Evolutionary conservation across 1,140 invertebrate species (phyloP).

Genomic region (Homarus americanus): DNA sequence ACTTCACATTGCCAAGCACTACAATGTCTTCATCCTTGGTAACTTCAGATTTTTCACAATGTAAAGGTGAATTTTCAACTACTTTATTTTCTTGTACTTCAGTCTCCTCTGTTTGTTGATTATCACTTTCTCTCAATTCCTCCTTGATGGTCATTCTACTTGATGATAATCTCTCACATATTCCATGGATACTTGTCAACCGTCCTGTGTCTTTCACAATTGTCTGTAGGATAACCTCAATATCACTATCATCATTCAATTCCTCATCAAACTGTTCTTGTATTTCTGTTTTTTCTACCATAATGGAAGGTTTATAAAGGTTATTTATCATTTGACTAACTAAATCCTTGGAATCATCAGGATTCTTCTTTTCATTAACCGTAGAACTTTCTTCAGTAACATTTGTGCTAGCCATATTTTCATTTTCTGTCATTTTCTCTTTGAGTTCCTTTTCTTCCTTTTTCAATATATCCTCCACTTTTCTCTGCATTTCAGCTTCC

Average conservation of each 20-base stretch:
- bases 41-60: neutral
- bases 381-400: neutral
- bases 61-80: neutral
- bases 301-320: neutral
- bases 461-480: slow-evolving; percentile 15
- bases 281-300: neutral
- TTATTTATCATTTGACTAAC: slow-evolving; percentile 20
- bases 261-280: no score
- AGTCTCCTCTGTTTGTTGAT: neutral
- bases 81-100: neutral
- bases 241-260: neutral
- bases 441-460: slow-evolving; percentile 8
- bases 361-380: neutral
- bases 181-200: slow-evolving; percentile 29
- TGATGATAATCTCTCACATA: slow-evolving; percentile 17
- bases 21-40: neutral
- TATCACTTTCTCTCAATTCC: neutral
- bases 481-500: neutral
- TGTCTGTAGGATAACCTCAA: slow-evolving; percentile 43
- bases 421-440: neutral
- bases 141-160: neutral
- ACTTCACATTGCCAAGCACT: neutral
- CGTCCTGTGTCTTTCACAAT: slow-evolving; percentile 52
- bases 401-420: neutral
- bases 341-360: neutral